Evolutionary conservation across 1,140 invertebrate genomes (phyloP).

Genomic region (Yoshiicerus persimilis): DNA sequence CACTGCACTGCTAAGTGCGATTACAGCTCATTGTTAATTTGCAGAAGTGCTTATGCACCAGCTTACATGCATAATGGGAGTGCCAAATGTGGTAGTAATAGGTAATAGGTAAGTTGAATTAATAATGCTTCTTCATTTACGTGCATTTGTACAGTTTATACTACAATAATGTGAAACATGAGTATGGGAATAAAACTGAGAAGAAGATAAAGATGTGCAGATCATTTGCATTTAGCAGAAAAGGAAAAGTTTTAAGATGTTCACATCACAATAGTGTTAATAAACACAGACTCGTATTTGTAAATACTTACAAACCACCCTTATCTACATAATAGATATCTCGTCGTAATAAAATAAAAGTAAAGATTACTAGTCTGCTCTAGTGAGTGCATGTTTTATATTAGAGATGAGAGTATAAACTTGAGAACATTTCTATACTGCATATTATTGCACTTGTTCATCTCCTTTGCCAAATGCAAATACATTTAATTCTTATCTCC

Average conservation of each 20-base stretch:
- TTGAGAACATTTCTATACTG: background rate
- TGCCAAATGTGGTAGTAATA: background rate
- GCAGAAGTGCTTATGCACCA: background rate
- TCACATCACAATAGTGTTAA: no score
- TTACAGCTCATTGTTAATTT: background rate
- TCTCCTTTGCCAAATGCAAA: background rate
- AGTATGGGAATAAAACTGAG: background rate
- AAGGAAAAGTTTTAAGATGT: background rate
- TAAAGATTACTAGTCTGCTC: background rate
- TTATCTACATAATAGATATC: background rate
- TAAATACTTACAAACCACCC: no score
- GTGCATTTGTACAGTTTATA: background rate
- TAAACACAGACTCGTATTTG: no score
- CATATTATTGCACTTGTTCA: background rate
- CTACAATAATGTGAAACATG: no score
- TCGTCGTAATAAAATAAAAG: background rate
- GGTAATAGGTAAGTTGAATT: background rate
- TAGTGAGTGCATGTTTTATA: background rate
- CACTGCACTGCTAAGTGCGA: background rate
- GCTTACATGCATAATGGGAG: background rate
- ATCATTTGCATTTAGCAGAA: background rate
- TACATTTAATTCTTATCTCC: no score
- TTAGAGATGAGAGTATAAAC: background rate
- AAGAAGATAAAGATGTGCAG: background rate
- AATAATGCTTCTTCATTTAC: background rate